These are phyloP conservation scores for Semnopithecus entellus DNA, from an alignment of 2,113 vertebrate genomes.

Conservation along the genomic window DNA sequence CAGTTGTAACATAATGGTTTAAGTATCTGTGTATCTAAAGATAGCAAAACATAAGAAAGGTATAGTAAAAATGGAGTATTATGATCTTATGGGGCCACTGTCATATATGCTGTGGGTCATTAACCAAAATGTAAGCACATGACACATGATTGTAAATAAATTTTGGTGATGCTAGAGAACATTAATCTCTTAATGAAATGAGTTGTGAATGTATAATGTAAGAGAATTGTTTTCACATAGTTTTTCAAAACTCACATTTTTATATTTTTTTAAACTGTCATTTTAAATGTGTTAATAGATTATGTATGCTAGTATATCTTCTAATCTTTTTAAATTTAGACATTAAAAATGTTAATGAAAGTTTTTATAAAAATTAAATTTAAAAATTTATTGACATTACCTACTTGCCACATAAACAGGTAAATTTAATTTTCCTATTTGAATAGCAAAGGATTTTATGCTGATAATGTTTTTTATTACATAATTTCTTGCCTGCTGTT, in stretches of 20 bases:
- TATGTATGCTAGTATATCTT: not conserved
- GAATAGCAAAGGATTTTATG: slow-evolving; percentile 32
- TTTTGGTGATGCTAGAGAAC: not conserved
- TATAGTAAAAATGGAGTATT: not conserved
- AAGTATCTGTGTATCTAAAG: not conserved
- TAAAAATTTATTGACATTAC: not conserved
- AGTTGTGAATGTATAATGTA: not conserved
- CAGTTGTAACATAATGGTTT: not conserved
- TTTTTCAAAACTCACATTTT: not conserved
- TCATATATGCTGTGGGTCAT: accelerated
- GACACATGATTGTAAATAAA: not conserved
- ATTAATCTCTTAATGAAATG: slow-evolving; percentile 13
- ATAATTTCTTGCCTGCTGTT: slow-evolving; percentile 27
- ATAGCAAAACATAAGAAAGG: not conserved
- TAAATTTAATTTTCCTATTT: slow-evolving; percentile 22
- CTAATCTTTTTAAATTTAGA: not conserved
- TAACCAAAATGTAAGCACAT: not conserved
- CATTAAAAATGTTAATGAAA: not conserved
- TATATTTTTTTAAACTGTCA: not conserved
- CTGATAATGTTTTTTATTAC: not conserved
- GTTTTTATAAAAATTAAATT: not conserved
- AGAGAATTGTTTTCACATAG: not conserved
- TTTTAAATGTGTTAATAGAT: slow-evolving; percentile 10
- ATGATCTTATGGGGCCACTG: not conserved
- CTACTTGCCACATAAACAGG: not conserved